Conservation (phyloP, 2,113 vertebrate genomes). For the Dipodomys stephensi region DNA sequence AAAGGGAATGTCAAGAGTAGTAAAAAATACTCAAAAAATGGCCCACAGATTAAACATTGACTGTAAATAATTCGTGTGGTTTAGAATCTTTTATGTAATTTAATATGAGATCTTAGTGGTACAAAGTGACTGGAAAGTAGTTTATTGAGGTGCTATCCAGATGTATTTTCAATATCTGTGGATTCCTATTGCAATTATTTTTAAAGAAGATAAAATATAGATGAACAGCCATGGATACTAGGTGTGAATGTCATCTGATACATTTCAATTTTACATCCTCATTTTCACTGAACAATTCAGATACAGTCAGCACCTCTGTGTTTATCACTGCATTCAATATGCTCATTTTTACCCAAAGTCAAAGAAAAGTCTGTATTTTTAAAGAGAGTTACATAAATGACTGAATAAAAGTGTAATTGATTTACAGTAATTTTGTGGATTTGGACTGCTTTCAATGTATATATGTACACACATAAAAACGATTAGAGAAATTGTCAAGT, state of each 20-base stretch:
- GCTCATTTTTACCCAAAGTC: background rate
- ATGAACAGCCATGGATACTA: background rate
- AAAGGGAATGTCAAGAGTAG: background rate
- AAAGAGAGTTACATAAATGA: background rate
- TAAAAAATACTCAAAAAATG: background rate
- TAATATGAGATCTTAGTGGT: background rate
- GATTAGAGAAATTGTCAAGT: background rate
- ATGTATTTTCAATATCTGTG: constrained; percentile 15
- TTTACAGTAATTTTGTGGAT: background rate
- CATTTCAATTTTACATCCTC: background rate
- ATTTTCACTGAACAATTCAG: background rate
- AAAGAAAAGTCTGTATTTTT: background rate
- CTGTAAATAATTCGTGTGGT: background rate
- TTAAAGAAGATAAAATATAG: constrained; percentile 37
- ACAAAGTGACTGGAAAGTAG: constrained; percentile 3
- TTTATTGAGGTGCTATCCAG: background rate
- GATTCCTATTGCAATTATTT: constrained; percentile 8
- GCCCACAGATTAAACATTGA: background rate
- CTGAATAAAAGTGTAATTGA: background rate
- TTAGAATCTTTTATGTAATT: background rate
- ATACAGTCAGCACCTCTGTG: background rate
- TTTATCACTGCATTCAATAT: background rate
- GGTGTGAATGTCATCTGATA: background rate
- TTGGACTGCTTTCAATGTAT: background rate
- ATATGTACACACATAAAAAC: background rate